Base-by-base conservation (phyloP, 2,113 vertebrate species). In the Brachyhypopomus occidentalis region DNA sequence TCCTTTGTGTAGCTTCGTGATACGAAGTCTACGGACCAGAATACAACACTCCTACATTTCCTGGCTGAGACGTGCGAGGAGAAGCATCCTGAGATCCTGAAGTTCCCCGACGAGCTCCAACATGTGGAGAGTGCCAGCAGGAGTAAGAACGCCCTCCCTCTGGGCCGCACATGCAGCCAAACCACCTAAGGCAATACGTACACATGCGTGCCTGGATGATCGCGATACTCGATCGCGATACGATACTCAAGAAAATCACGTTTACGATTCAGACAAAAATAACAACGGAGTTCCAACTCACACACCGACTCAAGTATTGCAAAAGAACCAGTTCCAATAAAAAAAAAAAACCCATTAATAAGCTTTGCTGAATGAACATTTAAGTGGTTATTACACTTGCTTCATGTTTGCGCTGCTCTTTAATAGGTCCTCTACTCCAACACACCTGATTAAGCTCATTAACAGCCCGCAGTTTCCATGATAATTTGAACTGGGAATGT, bases 91-190 rank as follows among this genome's bases (percentile, higher is more conserved):
- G 95, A 95, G 56, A 96, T 99, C 75, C 81, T 97, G 80, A 96
- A 95, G 87, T 99, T 99, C 85, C 95, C 96, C 4, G 97, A 99
- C 3, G 98, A 99, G 76, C 89, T 99, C 76, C 93, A 93, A 45
- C 96, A 99, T 0, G 94, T 98, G 83, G 98, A 99, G 36, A 96
- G 86, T 73, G 98, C 97, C 78, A 99, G 97, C 87, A 98, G 94
- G 97, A 96, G 98, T 99, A 94, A 87, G 89, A 58, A 16, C 36
- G 2, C 22, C 12, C 12, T 52, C 45, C 9, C 2, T 58, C 16
- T 56, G 4, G 20, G 14, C 17, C 12, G n/a, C 38, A 48, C 41
- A 17, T 22, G 17, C 30, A 30, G 30, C 45, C 19, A 19, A 23
- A 62, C n/a, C 34, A 9, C 38, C 56, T 17, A 27, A 2, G 34